Conservation (phyloP, 2,888 invertebrate species). For the Macrosiphum euphorbiae region DNA sequence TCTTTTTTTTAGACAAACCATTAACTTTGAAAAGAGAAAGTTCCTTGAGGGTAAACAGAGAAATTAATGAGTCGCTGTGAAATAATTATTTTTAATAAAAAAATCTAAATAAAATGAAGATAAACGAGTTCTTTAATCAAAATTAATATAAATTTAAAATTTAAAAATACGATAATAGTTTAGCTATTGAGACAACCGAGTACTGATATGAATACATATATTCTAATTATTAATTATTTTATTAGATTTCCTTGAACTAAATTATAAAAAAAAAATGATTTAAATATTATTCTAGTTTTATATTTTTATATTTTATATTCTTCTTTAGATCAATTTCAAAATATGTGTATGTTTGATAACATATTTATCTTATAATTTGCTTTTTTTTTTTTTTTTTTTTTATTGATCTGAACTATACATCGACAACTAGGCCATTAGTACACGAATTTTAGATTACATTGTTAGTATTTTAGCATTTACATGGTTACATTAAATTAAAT, state of each 20-base stretch:
- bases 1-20: background rate
- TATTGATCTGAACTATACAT: too few species aligned
- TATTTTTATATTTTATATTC: background rate
- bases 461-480: too few species aligned
- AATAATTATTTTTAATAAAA: conserved; percentile 10
- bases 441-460: too few species aligned
- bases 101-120: conserved; percentile 10
- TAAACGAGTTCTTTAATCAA: conserved; percentile 24
- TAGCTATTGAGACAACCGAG: background rate
- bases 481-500: too few species aligned
- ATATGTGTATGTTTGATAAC: background rate
- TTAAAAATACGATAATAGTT: background rate
- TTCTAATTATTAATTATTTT: background rate
- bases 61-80: background rate
- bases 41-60: background rate
- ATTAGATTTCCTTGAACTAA: background rate
- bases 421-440: too few species aligned
- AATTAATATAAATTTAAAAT: conserved; percentile 12
- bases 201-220: background rate
- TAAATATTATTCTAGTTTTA: background rate
- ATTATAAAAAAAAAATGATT: background rate
- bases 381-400: too few species aligned
- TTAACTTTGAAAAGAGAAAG: background rate
- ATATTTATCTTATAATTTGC: too few species aligned
- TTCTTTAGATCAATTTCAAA: background rate